A percentile compares a stretch with the other conserved stretches of the same genome.
phyloP scores from a whole-genome alignment of 64 coral and sea anemone genomes.

The Pocillopora damicornis region DNA sequence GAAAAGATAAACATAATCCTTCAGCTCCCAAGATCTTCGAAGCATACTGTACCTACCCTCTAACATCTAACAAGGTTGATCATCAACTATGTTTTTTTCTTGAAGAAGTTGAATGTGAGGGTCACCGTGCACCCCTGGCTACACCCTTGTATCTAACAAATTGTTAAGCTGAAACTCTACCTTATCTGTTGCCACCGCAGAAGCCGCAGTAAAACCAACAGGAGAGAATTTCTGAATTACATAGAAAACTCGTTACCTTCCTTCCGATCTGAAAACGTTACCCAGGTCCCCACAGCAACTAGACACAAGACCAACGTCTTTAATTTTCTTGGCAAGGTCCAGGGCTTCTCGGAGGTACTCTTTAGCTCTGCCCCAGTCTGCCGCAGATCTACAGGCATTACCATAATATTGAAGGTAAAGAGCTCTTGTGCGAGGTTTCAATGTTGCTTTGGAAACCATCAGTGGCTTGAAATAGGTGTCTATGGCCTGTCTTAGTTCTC shows the following conservation, averaged over 20 bases:
- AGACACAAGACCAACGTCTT: slow-evolving; percentile 50
- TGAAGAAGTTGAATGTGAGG: too few relatives aligned
- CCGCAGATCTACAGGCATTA: slow-evolving; percentile 62
- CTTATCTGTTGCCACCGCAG: too few relatives aligned
- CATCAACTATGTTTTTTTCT: too few relatives aligned
- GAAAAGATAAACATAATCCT: too few relatives aligned
- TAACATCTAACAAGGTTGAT: too few relatives aligned
- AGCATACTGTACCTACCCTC: too few relatives aligned
- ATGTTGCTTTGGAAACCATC: slow-evolving; percentile 14
- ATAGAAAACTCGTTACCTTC: slow-evolving; percentile 30
- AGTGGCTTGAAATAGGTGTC: slow-evolving; percentile 42
- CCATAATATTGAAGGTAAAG: slow-evolving; percentile 66
- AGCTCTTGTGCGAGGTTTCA: slow-evolving; percentile 20
- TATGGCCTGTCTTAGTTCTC: slow-evolving; percentile 52
- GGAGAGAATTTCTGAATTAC: too few relatives aligned
- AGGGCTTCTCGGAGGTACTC: slow-evolving; percentile 54
- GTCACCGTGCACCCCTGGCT: too few relatives aligned
- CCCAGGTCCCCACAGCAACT: slow-evolving; percentile 71
- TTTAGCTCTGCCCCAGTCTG: slow-evolving; percentile 63
- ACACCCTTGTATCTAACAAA: too few relatives aligned
- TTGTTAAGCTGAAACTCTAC: too few relatives aligned
- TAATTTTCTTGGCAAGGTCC: slow-evolving; percentile 31
- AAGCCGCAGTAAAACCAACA: too few relatives aligned
- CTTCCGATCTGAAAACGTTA: slow-evolving; percentile 69
- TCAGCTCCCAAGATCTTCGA: too few relatives aligned